Evolutionary conservation across 1,140 invertebrate species (phyloP), one percentile per base, ranked within the genome.

Genomic region (Maconellicoccus hirsutus): DNA sequence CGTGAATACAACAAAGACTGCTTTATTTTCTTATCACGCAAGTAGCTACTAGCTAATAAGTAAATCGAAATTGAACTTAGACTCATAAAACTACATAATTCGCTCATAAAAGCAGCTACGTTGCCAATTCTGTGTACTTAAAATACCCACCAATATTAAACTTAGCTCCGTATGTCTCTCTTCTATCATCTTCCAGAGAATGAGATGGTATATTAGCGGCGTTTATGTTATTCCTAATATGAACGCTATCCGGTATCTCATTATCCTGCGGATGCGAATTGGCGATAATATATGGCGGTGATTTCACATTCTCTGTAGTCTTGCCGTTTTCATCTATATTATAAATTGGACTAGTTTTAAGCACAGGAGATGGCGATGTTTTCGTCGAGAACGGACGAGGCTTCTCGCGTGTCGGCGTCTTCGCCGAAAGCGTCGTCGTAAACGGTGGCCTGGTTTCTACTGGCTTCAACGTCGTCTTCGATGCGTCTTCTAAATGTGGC

Each of bases 131-230:
- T 12, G 4, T 33, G 12, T 33, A 3, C 29, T n/a, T n/a, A n/a
- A 12, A 33, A 33, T 33, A 52, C 69, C 76, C 76, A 80, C 82
- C 90, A 66, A 92, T 81, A 79, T 92, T 93, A 1, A 93, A 81
- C 76, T 87, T 87, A 0, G 89, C 88, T 27, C 88, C 89, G 72
- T 86, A 83, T 0, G 85, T 81, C 73, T 87, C 85, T 27, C 85
- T 82, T 12, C 84, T 79, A 61, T 85, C 83, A 23, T 84, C 81
- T 27, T 86, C 84, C 3, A 90, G 82, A 0, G 80, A 79, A 8
- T 82, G 79, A 85, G 90, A 75, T 81, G 87, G 75, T 82, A 87
- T 71, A 80, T 87, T 74, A 76, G 85, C 77, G 80, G 80, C 79
- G 73, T 83, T 77, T 21, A 80, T 78, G 6, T 81, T 81, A 33